Conservation (phyloP, 1,140 invertebrate genomes). For the Delia radicum region DNA sequence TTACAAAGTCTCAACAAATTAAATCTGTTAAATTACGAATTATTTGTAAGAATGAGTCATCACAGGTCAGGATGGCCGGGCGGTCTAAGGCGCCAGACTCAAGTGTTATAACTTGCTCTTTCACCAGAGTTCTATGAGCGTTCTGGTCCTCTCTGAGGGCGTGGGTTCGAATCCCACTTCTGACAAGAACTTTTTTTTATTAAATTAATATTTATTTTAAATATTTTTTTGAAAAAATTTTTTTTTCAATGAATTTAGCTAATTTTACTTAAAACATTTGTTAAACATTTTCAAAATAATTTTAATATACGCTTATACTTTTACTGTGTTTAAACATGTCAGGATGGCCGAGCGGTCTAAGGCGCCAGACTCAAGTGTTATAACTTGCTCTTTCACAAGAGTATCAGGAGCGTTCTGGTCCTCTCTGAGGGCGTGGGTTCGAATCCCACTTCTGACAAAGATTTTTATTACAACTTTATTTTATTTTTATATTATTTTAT, state of each 20-base stretch:
- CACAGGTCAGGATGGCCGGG: slow-evolving; percentile 55
- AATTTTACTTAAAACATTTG: background rate
- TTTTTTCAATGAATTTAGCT: background rate
- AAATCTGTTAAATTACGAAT: too few species aligned
- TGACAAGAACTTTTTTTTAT: slow-evolving; percentile 65
- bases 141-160: slow-evolving; percentile 82
- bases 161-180: slow-evolving; percentile 86
- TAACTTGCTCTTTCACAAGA: slow-evolving; percentile 17
- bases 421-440: slow-evolving; percentile 84
- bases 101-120: slow-evolving; percentile 52
- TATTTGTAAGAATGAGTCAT: too few species aligned
- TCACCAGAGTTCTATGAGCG: slow-evolving; percentile 46
- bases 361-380: slow-evolving; percentile 67
- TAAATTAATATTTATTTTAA: background rate
- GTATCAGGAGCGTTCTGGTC: slow-evolving; percentile 67
- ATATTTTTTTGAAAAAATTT: too few species aligned
- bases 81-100: slow-evolving; percentile 73
- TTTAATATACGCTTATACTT: background rate
- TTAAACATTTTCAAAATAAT: background rate
- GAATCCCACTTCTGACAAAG: slow-evolving; percentile 82
- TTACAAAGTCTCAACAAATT: too few species aligned
- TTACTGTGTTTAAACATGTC: slow-evolving; percentile 48
- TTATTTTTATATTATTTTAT: background rate
- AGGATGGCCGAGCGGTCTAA: slow-evolving; percentile 71
- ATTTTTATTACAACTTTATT: slow-evolving; percentile 8